Evolutionary conservation across 1,140 invertebrate genomes (phyloP).

Genomic region (Euwallacea fornicatus): DNA sequence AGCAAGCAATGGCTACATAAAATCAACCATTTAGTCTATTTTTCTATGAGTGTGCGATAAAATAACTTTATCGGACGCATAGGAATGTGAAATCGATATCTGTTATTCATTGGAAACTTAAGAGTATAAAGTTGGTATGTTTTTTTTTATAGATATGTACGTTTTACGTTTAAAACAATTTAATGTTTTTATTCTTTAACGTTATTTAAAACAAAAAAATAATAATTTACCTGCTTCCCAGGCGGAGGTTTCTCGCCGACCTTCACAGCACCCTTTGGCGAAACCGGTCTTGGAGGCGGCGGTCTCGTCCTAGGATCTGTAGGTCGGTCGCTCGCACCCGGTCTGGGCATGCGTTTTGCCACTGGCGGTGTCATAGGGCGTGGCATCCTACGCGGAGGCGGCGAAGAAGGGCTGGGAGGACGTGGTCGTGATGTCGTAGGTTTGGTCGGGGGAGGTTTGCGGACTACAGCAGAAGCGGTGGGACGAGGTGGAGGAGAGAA

Average conservation of each 20-base stretch:
- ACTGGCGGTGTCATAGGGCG: slow-evolving; percentile 57
- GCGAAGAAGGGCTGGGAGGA: slow-evolving; percentile 49
- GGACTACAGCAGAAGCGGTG: slow-evolving; percentile 32
- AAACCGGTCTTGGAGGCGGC: slow-evolving; percentile 48
- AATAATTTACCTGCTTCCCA: neutral
- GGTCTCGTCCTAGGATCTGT: slow-evolving; percentile 52
- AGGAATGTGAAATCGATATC: too few species aligned
- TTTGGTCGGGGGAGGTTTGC: slow-evolving; percentile 43
- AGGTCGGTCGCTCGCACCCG: slow-evolving; percentile 46
- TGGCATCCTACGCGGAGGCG: slow-evolving; percentile 50
- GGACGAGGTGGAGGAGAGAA: slow-evolving; percentile 53
- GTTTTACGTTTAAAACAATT: too few species aligned
- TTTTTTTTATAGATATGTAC: too few species aligned
- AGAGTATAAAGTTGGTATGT: too few species aligned
- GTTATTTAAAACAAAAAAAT: neutral
- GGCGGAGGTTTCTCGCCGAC: slow-evolving; percentile 16
- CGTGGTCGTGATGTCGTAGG: slow-evolving; percentile 38
- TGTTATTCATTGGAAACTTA: too few species aligned
- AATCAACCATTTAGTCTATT: too few species aligned
- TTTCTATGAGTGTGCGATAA: too few species aligned
- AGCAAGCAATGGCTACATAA: slow-evolving; percentile 45
- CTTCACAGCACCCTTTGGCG: slow-evolving; percentile 46
- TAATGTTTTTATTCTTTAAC: neutral
- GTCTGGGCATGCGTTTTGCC: slow-evolving; percentile 52
- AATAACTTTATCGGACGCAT: too few species aligned